Evolutionary conservation across 2,888 invertebrate genomes (phyloP), one percentile per base, ranked within the genome.

Genomic region (Lacanobia oleracea): DNA sequence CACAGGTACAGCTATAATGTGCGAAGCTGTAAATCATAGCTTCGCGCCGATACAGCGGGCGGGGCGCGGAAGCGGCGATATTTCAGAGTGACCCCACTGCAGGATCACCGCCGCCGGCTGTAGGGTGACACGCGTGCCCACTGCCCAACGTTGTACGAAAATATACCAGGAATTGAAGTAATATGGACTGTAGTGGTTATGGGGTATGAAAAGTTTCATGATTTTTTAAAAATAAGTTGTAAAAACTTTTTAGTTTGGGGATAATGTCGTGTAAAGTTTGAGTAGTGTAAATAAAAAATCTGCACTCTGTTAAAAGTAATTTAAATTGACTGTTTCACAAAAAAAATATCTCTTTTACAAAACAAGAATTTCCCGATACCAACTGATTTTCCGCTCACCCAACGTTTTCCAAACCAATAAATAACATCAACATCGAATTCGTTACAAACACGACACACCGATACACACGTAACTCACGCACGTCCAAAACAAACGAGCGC

Each of bases 391-490:
- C 57, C 43, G 43, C 45, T 48, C 61, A 54, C 33, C 45, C 53
- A 74, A 54, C 66, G 60, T 50, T 69, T 84, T 73, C 48, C 80
- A 54, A 70, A 75, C 68, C 66, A 78, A 84, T 84, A 84, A 83
- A 83, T 83, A 73, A 85, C 81, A 73, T 79, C 71, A 80, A 75
- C 70, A 73, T 84, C 79, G 80, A 81, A 78, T 72, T 72, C 69
- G 77, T 72, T 69, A 79, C 78, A 73, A 84, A 80, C 57, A 72
- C 21, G 50, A 50, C n/a, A 50, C 50, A 59, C 59, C 72, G 63
- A 69, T 57, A 77, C 76, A 75, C 84, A 74, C 79, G 84, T 84
- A 79, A 81, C 75, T 83, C 79, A 85, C 84, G 85, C 88, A 85
- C 84, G 73, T 81, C 74, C 79, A 76, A 84, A 82, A 85, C 83